Evolutionary conservation across 2,797 vertebrate genomes (phyloP).

Genomic region (Delichon dasypus): DNA sequence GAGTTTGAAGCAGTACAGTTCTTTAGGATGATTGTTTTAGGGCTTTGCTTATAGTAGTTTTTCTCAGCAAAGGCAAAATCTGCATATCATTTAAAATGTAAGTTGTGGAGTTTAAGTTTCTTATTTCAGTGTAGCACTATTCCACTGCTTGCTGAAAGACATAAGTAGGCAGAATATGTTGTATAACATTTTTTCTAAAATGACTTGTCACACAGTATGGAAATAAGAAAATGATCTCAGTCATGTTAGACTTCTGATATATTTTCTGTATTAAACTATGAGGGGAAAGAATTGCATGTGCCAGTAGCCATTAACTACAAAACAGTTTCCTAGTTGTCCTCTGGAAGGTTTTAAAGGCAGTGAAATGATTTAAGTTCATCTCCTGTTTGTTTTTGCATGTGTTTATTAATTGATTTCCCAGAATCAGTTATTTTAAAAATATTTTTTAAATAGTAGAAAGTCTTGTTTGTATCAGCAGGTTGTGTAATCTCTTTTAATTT

Average conservation of each 20-base stretch:
- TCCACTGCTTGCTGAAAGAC: neutral
- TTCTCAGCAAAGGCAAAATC: neutral
- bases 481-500: neutral
- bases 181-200: neutral
- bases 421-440: neutral
- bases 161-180: neutral
- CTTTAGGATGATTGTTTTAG: neutral
- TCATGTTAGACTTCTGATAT: neutral
- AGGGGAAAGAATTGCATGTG: neutral
- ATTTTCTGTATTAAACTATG: neutral
- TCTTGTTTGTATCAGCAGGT: neutral
- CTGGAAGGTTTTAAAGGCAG: neutral
- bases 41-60: neutral
- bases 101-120: neutral
- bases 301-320: neutral
- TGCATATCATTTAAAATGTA: neutral
- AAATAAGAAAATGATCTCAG: neutral
- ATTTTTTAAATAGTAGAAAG: neutral
- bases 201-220: neutral
- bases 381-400: neutral
- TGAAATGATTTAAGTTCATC: neutral
- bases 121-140: neutral
- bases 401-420: neutral
- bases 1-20: neutral
- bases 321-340: neutral